phyloP scores from a whole-genome alignment of 2,888 invertebrate species.

The Abscondita cerata region DNA sequence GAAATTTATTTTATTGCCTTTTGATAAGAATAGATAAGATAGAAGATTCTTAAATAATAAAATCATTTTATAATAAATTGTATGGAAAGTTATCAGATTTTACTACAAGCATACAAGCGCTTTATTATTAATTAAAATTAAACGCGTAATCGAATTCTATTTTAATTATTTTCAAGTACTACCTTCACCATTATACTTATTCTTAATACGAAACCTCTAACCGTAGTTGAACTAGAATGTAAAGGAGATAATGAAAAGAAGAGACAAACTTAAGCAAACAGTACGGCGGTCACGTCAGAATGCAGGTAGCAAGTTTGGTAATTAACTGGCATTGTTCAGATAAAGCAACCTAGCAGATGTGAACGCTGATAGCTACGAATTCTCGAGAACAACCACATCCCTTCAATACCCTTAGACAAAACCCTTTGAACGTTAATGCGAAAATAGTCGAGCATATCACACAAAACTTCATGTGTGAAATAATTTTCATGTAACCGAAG shows the following conservation, averaged over 20 bases:
- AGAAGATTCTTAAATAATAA: too few relatives aligned
- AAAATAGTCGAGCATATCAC: background rate
- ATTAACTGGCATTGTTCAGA: slow-evolving; percentile 56
- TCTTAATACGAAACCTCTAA: too few relatives aligned
- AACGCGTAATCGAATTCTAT: too few relatives aligned
- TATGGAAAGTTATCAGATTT: too few relatives aligned
- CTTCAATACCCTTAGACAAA: slow-evolving; percentile 26
- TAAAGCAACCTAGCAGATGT: slow-evolving; percentile 49
- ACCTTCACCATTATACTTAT: too few relatives aligned
- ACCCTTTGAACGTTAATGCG: slow-evolving; percentile 13
- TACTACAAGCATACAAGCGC: too few relatives aligned
- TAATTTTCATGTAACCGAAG: too few relatives aligned
- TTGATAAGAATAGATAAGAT: too few relatives aligned
- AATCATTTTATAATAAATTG: too few relatives aligned
- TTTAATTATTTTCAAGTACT: too few relatives aligned
- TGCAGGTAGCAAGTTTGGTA: slow-evolving; percentile 55
- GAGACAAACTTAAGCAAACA: slow-evolving; percentile 42
- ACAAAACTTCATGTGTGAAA: background rate
- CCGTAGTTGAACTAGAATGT: slow-evolving; percentile 22
- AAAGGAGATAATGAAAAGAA: slow-evolving; percentile 22
- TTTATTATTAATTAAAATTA: too few relatives aligned
- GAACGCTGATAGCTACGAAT: slow-evolving; percentile 42
- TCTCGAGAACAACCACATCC: slow-evolving; percentile 32
- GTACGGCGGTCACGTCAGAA: slow-evolving; percentile 50
- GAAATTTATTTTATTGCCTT: too few relatives aligned